A percentile compares a stretch with the other conserved stretches of the same genome.
phyloP scores from a whole-genome alignment of 1,140 invertebrate genomes.

The Mesaphorura yosii region DNA sequence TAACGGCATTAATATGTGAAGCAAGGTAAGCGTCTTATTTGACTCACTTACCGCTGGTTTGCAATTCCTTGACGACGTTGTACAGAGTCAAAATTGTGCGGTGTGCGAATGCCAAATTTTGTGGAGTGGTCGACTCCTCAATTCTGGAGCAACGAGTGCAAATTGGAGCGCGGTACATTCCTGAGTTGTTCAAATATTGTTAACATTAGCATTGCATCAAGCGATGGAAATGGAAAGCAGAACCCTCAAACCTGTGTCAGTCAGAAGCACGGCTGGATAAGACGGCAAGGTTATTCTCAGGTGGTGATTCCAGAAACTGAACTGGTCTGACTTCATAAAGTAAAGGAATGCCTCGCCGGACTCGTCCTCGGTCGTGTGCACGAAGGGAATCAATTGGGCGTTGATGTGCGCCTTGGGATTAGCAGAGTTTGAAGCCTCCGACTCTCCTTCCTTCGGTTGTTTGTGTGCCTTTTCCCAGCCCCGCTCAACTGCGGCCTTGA shows the following conservation, averaged over 20 bases:
- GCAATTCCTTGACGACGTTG: background rate
- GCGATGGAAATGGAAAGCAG: too few species aligned
- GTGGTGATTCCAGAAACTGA: constrained; percentile 20
- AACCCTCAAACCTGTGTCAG: constrained; percentile 22
- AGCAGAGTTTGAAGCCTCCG: background rate
- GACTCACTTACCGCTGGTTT: too few species aligned
- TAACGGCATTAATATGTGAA: too few species aligned
- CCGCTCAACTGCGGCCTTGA: constrained; percentile 2
- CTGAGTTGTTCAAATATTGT: background rate
- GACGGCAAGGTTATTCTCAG: background rate
- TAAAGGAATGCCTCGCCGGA: background rate
- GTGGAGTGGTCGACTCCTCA: background rate
- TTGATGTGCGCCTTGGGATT: background rate
- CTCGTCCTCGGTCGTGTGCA: background rate
- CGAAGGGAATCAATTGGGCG: constrained; percentile 8
- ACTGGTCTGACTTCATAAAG: constrained; percentile 20
- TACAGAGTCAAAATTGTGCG: background rate
- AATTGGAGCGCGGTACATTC: background rate
- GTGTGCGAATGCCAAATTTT: constrained; percentile 7
- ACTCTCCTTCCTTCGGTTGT: background rate
- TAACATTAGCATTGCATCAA: too few species aligned
- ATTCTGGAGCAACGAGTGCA: too few species aligned
- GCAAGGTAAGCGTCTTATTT: too few species aligned
- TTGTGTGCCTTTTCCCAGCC: constrained; percentile 1
- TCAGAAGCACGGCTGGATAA: constrained; percentile 21